A percentile compares a stretch with the other conserved stretches of the same genome.
phyloP scores from a whole-genome alignment of 2,888 invertebrate species.

The Netelia fuscicornis region DNA sequence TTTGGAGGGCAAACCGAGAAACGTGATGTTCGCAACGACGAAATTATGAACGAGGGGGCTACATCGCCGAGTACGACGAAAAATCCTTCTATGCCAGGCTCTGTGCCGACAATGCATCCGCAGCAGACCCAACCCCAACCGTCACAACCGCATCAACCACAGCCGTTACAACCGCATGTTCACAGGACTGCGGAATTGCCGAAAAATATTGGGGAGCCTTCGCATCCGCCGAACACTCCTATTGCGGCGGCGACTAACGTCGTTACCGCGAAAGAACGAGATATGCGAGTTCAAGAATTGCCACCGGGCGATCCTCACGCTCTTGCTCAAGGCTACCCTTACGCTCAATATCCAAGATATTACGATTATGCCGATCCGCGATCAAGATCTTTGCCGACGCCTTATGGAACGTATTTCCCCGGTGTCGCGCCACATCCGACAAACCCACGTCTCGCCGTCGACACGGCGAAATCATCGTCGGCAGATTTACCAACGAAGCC shows the following conservation, averaged over 20 bases:
- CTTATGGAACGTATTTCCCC: constrained; percentile 81
- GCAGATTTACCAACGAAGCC: constrained; percentile 67
- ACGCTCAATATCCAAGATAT: constrained; percentile 82
- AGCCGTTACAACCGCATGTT: constrained; percentile 62
- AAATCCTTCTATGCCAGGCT: constrained; percentile 32
- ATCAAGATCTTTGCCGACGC: constrained; percentile 78
- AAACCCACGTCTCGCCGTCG: constrained; percentile 73
- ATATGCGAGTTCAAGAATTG: constrained; percentile 54
- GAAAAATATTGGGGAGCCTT: constrained; percentile 57
- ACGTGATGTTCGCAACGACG: constrained; percentile 73
- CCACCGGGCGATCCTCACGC: constrained; percentile 66
- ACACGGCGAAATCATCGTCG: constrained; percentile 68
- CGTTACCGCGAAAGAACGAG: constrained; percentile 59
- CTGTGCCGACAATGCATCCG: constrained; percentile 39
- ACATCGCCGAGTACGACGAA: constrained; percentile 42
- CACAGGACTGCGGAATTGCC: constrained; percentile 55
- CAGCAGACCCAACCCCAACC: constrained; percentile 40
- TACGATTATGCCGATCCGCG: constrained; percentile 82
- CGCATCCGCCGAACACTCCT: constrained; percentile 18
- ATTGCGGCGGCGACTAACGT: constrained; percentile 68
- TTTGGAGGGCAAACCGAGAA: constrained; percentile 75
- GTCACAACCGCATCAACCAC: constrained; percentile 42
- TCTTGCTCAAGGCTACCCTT: constrained; percentile 81
- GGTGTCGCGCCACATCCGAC: constrained; percentile 76
- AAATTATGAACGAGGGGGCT: constrained; percentile 76